Percentiles rank a stretch among this genome's conserved stretches.
Evolutionary conservation across 2,888 invertebrate species (phyloP).

Genomic region (Galerucella pusilla): DNA sequence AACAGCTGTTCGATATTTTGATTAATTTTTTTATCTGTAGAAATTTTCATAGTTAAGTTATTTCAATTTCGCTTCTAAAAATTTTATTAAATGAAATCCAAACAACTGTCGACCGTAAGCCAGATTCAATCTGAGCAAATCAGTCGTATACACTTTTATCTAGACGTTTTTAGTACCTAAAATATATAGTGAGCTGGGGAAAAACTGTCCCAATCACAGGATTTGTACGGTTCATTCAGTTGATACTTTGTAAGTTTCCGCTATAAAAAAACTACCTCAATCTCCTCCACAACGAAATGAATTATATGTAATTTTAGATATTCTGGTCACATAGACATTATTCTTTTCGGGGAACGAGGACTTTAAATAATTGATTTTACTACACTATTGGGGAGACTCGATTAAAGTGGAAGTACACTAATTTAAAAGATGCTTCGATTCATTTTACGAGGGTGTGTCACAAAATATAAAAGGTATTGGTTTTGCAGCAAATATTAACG

Average conservation of each 20-base stretch:
- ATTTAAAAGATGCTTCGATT: too few species aligned
- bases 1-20: background rate
- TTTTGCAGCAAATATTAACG: too few species aligned
- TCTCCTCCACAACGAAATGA: slow-evolving; percentile 26
- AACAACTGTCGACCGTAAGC: background rate
- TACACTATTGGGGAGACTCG: background rate
- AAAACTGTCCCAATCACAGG: slow-evolving; percentile 25
- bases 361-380: background rate
- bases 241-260: slow-evolving; percentile 27
- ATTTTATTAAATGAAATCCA: slow-evolving; percentile 1
- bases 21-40: background rate
- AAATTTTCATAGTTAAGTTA: background rate
- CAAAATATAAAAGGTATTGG: too few species aligned
- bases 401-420: background rate
- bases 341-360: background rate
- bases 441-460: too few species aligned
- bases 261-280: slow-evolving; percentile 18
- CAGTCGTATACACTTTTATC: slow-evolving; percentile 22
- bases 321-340: slow-evolving; percentile 23
- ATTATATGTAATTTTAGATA: slow-evolving; percentile 27
- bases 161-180: slow-evolving; percentile 28
- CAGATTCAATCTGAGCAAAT: background rate
- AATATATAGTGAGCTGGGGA: slow-evolving; percentile 22
- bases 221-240: slow-evolving; percentile 26
- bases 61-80: background rate